Conservation (phyloP, 2,888 invertebrate species). For the Ornithoptera alexandrae region DNA sequence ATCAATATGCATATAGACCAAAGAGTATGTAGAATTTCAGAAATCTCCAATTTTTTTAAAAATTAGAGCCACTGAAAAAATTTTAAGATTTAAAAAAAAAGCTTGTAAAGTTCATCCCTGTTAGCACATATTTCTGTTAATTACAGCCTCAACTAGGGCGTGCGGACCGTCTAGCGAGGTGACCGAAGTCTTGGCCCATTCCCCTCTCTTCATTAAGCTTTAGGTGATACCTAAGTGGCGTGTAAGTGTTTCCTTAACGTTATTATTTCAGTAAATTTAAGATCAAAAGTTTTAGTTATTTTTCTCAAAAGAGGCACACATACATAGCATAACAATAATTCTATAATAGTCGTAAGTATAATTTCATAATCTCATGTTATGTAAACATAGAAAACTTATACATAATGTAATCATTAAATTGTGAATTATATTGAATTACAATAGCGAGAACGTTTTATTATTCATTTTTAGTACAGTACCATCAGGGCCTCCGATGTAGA, state of each 20-base stretch:
- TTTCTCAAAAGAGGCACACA: neutral
- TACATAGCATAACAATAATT: neutral
- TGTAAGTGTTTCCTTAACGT: conserved; percentile 24
- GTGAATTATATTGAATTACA: too few species aligned
- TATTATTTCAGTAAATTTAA: conserved; percentile 7
- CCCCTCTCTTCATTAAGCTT: conserved; percentile 25
- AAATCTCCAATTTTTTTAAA: neutral
- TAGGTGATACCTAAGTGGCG: conserved; percentile 16
- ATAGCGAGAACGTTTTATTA: too few species aligned
- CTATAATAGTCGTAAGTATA: too few species aligned
- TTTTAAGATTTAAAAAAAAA: neutral
- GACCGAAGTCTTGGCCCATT: conserved; percentile 40
- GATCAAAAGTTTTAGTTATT: neutral
- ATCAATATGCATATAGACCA: neutral
- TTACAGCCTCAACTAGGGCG: conserved; percentile 66
- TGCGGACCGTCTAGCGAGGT: conserved; percentile 47
- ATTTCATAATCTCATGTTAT: too few species aligned
- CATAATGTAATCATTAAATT: too few species aligned
- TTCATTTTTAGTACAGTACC: too few species aligned
- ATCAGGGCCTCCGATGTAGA: too few species aligned
- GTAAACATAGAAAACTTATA: too few species aligned
- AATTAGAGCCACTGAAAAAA: neutral
- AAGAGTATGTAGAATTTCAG: neutral
- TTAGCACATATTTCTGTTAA: conserved; percentile 61
- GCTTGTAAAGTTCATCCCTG: conserved; percentile 44